Conservation (phyloP, 2,888 invertebrate species). For the Drosophila mettleri region DNA sequence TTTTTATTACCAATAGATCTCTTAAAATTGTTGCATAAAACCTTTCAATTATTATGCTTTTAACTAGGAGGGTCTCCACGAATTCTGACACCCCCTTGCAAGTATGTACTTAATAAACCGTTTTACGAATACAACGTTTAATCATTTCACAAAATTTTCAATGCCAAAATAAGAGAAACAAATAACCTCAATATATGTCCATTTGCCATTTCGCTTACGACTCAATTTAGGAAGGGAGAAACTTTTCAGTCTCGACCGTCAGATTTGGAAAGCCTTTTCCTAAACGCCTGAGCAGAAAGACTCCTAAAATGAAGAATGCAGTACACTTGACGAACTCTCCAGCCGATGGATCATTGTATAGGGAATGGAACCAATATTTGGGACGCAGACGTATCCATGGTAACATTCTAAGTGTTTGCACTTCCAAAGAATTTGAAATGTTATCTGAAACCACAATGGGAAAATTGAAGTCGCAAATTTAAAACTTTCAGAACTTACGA, state of each 20-base stretch:
- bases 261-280: conserved; percentile 19
- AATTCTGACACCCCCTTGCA: too few species aligned
- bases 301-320: conserved; percentile 14
- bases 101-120: too few species aligned
- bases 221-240: conserved; percentile 4
- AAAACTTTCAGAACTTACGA: not conserved
- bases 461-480: not conserved
- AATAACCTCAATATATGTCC: not conserved
- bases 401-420: conserved; percentile 14
- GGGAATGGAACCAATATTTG: conserved; percentile 13
- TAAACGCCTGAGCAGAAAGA: conserved; percentile 26
- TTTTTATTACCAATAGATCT: too few species aligned
- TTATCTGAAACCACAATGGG: not conserved
- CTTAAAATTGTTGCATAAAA: too few species aligned
- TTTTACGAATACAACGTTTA: not conserved
- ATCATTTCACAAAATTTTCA: not conserved
- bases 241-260: not conserved
- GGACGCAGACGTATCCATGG: conserved; percentile 16
- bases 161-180: not conserved
- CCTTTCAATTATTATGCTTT: too few species aligned
- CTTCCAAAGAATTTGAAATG: not conserved
- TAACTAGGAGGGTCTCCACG: too few species aligned
- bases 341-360: not conserved
- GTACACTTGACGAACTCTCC: conserved; percentile 28
- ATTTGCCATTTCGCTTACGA: not conserved